Conservation (phyloP, 2,113 vertebrate species). For the Urocitellus parryii region DNA sequence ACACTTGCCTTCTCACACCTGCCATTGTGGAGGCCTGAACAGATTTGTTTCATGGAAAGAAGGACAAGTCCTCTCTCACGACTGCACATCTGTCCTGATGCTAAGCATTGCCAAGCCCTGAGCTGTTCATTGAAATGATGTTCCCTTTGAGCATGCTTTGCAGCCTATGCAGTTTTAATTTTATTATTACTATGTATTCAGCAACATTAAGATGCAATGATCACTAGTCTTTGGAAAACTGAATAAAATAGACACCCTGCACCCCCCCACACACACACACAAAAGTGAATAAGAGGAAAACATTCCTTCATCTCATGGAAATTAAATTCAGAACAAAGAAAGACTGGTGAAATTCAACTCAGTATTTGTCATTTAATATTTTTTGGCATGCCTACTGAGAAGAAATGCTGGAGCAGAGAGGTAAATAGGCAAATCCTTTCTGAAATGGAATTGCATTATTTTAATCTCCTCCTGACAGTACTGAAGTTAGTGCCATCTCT, state of each 20-base stretch:
- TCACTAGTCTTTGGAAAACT: neutral
- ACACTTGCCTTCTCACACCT: fast-evolving
- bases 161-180: neutral
- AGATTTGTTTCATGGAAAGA: neutral
- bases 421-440: neutral
- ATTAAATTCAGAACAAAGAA: neutral
- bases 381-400: neutral
- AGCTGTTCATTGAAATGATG: neutral
- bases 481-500: neutral
- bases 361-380: neutral
- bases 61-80: fast-evolving
- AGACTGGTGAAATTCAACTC: neutral
- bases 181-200: no score
- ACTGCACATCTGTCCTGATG: fast-evolving
- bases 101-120: fast-evolving
- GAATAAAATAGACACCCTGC: neutral
- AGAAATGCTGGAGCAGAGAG: neutral
- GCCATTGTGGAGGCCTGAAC: fast-evolving
- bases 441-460: conserved; percentile 33
- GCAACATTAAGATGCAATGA: neutral
- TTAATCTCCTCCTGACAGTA: neutral
- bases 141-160: neutral
- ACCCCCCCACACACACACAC: fast-evolving
- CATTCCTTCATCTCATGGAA: neutral
- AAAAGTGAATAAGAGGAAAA: neutral